Percentiles rank a stretch among this genome's conserved stretches.
phyloP scores from a whole-genome alignment of 2,797 vertebrate genomes.

The Alauda arvensis region DNA sequence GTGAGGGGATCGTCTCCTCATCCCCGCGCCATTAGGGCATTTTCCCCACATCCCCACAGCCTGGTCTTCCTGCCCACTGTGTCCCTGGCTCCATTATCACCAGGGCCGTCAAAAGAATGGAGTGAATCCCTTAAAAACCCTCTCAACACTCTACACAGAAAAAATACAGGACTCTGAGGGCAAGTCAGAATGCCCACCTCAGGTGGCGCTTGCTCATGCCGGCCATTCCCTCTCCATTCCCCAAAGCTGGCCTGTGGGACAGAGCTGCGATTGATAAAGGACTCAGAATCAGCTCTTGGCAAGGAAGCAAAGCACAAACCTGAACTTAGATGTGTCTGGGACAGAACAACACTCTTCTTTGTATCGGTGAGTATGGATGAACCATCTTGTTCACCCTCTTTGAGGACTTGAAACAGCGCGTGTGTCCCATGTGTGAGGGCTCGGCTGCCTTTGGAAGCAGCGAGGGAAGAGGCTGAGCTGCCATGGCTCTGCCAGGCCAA shows the following conservation, averaged over 20 bases:
- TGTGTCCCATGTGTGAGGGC: accelerated
- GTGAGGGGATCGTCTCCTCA: background rate
- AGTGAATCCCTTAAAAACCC: background rate
- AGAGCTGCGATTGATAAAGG: accelerated
- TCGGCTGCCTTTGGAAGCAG: background rate
- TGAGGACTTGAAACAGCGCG: accelerated
- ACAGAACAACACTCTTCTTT: background rate
- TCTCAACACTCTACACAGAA: background rate
- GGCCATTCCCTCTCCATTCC: background rate
- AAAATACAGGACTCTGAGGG: accelerated
- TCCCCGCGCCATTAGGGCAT: background rate
- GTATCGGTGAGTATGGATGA: background rate
- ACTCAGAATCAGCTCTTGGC: background rate
- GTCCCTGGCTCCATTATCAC: background rate
- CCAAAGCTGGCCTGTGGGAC: background rate
- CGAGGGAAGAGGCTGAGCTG: background rate
- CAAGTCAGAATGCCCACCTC: accelerated
- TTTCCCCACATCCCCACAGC: accelerated
- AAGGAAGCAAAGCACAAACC: background rate
- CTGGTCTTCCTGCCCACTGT: accelerated
- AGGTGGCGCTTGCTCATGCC: accelerated
- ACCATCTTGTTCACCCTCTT: background rate
- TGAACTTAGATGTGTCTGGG: background rate
- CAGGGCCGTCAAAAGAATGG: accelerated
- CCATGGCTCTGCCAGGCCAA: background rate